Evolutionary conservation across 1,140 invertebrate species (phyloP), one percentile per base, ranked within the genome.

Genomic region (Oncopodura yosiiana): DNA sequence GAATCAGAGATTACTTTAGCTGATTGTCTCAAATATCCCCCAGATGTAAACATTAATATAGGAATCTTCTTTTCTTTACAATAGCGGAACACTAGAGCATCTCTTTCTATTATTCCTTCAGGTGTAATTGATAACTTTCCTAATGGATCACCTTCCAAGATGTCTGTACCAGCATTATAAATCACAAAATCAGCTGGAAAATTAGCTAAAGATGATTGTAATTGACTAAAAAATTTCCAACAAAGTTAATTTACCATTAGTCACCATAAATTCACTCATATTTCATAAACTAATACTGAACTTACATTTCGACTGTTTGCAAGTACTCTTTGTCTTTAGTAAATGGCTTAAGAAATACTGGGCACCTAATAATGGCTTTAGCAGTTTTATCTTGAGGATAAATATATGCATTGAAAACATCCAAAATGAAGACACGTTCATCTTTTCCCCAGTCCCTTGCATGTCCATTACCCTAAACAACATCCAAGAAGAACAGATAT

Each of bases 101-200:
- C 89, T 58, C 89, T 73, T 67, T 79, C 71, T 42, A 91, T 81
- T 19, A 92, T 82, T 16, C 86, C 87, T 78, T 75, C 67, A 59
- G 81, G 71, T 44, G 80, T 77, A 21, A 93, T 76, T 2, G 74
- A 73, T 39, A 88, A 67, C 34, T 73, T 69, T 3, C 88, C 88
- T 1, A 92, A 70, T 2, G 80, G 78, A 72, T 93, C 89, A 0
- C 82, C 81, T 30, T 79, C 73, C 24, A 92, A 69, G 27, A 87
- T 77, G 71, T 92, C 89, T 9, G 87, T 92, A 5, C 88, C 88
- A 32, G 88, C 88, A 72, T 91, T 91, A 68, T 90, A 93, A 23
- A 92, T 75, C 38, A 92, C 72, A 23, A 92, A 71, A 69, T 91
- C 79, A 0, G 88, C 84, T 43, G 70, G 71, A 71, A 91, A 92